Conservation (phyloP, 1,140 invertebrate species). For the Tenebrio molitor region DNA sequence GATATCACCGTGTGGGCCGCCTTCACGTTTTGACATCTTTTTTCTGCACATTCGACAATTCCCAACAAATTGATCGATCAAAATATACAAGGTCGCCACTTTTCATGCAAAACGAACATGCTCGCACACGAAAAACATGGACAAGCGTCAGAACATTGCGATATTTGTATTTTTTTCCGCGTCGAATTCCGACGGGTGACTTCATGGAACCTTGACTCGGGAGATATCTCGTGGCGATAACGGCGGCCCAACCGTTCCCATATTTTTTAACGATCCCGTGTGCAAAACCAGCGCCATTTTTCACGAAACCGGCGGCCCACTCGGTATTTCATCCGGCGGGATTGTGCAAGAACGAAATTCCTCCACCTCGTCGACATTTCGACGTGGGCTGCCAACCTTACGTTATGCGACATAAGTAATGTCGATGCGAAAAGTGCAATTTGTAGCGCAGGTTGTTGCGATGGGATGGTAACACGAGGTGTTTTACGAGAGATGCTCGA, state of each 20-base stretch:
- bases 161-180: not conserved
- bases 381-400: not conserved
- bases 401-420: constrained; percentile 25
- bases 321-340: not conserved
- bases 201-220: constrained; percentile 11
- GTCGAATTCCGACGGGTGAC: constrained; percentile 8
- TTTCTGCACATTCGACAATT: not conserved
- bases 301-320: constrained; percentile 1
- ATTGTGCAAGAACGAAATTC: constrained; percentile 28
- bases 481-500: too few relatives aligned
- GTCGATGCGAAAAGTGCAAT: constrained; percentile 7
- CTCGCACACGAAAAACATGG: not conserved
- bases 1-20: too few relatives aligned
- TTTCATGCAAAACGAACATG: not conserved
- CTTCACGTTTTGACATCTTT: not conserved
- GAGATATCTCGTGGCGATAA: constrained; percentile 9
- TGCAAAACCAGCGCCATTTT: constrained; percentile 20
- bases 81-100: not conserved
- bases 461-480: too few relatives aligned
- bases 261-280: constrained; percentile 12
- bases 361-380: constrained; percentile 10
- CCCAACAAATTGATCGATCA: not conserved
- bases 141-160: not conserved
- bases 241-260: not conserved
- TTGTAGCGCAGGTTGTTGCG: constrained; percentile 23